Evolutionary conservation across 1,140 invertebrate species (phyloP), one percentile per base, ranked within the genome.

Genomic region (Belonocnema kinseyi): DNA sequence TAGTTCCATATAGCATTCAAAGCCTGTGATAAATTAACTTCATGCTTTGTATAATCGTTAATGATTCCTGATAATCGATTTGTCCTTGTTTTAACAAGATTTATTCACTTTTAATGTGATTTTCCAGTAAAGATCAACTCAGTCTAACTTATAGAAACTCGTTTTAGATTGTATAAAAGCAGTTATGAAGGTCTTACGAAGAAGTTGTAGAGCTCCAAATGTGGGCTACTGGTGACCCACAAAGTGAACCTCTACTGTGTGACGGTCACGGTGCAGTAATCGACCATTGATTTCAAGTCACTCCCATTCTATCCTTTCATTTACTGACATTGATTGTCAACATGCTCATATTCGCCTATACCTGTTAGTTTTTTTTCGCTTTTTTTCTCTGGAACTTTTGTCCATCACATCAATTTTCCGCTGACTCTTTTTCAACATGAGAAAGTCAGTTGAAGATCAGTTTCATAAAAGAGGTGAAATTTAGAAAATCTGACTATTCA

Each of bases 141-240:
- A 40, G 58, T 33, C 26, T 33, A 66, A 58, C 33, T 16, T 72
- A 72, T 19, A 72, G 19, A 61, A 75, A 56, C 46, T 58, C 50
- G 56, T 53, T 50, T 72, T 72, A 10, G 10, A 72, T 3, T 17
- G 70, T 51, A 52, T 50, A 72, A n/a, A n/a, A 51, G 46, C 21
- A 51, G 50, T 72, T 13, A 72, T 51, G 71, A 51, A 72, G 51
- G 61, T 66, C 26, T 66, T 66, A 66, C 46, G 11, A 50, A 74
- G 21, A 73, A 72, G 56, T 76, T 71, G 76, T 50, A 77, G 66
- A 74, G 56, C 72, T 40, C n/a, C 19, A 52, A 74, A 80, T 73
- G 76, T 80, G 74, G 76, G 79, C 73, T 82, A 81, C 58, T 77
- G 79, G 70, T 78, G 76, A 83, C 77, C 82, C 74, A 83, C 74